phyloP scores from a whole-genome alignment of 2,113 vertebrate species.

The Geococcyx californianus region DNA sequence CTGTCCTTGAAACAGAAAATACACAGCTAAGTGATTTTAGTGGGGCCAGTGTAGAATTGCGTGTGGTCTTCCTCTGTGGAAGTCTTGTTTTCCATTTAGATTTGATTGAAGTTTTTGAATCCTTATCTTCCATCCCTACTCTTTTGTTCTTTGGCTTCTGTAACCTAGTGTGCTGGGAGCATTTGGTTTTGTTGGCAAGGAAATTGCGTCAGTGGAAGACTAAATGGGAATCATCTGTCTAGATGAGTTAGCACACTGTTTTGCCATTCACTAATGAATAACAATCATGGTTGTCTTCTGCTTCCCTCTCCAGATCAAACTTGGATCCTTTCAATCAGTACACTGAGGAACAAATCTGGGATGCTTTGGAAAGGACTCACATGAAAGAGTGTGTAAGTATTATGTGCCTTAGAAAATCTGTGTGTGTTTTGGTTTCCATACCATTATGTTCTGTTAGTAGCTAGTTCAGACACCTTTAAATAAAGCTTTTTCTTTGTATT shows the following conservation, averaged over 20 bases:
- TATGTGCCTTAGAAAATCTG: neutral
- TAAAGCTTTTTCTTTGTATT: neutral
- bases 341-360: conserved; percentile 89
- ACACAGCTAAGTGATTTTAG: neutral
- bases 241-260: neutral
- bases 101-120: neutral
- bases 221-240: neutral
- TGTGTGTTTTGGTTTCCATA: neutral
- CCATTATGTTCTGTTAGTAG: neutral
- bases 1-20: neutral
- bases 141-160: neutral
- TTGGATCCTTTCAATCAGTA: conserved; percentile 90
- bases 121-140: neutral
- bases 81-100: neutral
- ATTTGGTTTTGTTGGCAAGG: neutral
- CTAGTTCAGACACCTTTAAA: neutral
- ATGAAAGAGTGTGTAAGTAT: conserved; percentile 96
- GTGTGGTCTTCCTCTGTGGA: neutral
- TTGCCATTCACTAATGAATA: neutral
- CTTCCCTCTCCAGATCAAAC: conserved; percentile 79
- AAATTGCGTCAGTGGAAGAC: neutral
- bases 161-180: neutral
- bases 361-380: conserved; percentile 89
- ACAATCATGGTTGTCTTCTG: neutral
- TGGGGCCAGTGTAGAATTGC: neutral